Evolutionary conservation across 2,888 invertebrate genomes (phyloP).

Genomic region (Andrena flavipes): DNA sequence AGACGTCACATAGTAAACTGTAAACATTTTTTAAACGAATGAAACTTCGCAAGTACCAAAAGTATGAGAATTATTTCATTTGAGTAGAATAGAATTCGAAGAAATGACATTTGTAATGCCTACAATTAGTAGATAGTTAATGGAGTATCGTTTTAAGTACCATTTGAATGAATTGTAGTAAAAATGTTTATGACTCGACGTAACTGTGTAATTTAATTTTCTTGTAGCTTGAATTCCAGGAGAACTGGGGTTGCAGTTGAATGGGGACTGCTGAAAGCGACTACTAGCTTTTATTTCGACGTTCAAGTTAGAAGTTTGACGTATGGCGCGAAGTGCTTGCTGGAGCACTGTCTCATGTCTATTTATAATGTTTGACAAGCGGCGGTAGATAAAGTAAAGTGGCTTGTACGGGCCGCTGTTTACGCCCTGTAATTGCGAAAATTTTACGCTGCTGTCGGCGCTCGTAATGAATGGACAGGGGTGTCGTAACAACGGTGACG

Average conservation of each 20-base stretch:
- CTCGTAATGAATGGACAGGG: conserved; percentile 43
- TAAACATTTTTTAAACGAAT: no score
- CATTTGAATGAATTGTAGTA: no score
- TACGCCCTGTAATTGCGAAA: conserved; percentile 57
- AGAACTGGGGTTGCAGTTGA: background rate
- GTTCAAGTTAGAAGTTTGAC: conserved; percentile 24
- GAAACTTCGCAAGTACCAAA: no score
- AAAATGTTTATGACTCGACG: no score
- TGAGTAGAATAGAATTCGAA: no score
- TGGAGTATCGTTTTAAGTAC: no score
- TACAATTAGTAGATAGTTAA: no score
- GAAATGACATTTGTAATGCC: no score
- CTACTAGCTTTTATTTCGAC: conserved; percentile 16
- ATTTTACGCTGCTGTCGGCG: conserved; percentile 46
- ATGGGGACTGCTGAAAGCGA: background rate
- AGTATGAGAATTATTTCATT: no score
- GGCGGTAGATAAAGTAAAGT: conserved; percentile 54
- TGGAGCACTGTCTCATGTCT: conserved; percentile 20
- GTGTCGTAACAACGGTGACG: conserved; percentile 36
- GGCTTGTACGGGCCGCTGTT: conserved; percentile 46
- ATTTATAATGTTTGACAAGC: conserved; percentile 63
- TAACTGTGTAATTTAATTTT: background rate
- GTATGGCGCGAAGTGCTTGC: background rate
- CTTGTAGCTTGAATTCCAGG: background rate
- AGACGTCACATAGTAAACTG: no score